Base-by-base conservation (phyloP, 2,888 invertebrate species). In the Muschampia plurimacula region DNA sequence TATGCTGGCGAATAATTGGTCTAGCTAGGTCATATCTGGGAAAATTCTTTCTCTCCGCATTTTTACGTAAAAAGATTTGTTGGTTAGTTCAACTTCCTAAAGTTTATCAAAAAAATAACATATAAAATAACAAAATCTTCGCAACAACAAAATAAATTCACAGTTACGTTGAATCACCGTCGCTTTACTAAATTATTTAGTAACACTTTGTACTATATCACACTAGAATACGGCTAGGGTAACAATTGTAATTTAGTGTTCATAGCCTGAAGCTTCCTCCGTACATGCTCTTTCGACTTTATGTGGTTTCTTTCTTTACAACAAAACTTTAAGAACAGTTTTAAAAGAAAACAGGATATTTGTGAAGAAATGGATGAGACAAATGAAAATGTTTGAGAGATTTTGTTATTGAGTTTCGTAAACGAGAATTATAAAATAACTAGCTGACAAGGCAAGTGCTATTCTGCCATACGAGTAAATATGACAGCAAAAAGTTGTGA, bases 161-260 rank as follows among this genome's bases (percentile, higher is more conserved):
- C 49, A 49, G 49, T n/a, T 49, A 49, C n/a, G 4, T 5, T 6
- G 49, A 49, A 49, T 49, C n/a, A n/a, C 3, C n/a, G 49, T 49
- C n/a, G 49, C 8, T n/a, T n/a, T 5, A n/a, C n/a, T 8, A 49
- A 49, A 49, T 49, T 49, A 49, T 49, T 49, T 49, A 46, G 49
- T 49, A 49, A n/a, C 49, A 8, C 49, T 49, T 4, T n/a, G 49
- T 49, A 49, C n/a, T n/a, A n/a, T n/a, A 49, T 49, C 49, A 49
- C 44, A 10, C 44, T 46, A 46, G n/a, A 49, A 49, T 49, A 49
- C 49, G 3, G 49, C 13, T 66, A 52, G 7, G 52, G 10, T 22
- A 39, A 15, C 39, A 57, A 67, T 67, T 67, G 67, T 67, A 57
- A 57, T 57, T 67, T 41, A 67, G 57, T 67, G 67, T 57, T 57